Evolutionary conservation across 92 coral and sea anemone species (phyloP), one percentile per base, ranked within the genome.

Genomic region (Bergia puertoricense): DNA sequence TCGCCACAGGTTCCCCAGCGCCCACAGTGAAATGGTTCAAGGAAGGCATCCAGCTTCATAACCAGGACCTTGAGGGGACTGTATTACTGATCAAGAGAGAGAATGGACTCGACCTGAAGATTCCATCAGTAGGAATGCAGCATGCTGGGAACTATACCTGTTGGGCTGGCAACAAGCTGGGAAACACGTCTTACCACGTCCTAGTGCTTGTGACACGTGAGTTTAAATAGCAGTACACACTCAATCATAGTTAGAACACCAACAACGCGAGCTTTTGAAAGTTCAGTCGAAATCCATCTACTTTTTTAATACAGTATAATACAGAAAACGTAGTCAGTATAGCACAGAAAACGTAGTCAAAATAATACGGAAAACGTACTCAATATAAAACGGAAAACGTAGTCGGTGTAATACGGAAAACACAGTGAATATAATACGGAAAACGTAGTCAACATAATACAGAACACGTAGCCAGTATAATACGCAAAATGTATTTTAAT

Each of bases 81-180:
- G 20, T 84, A 71, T 4, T n/a, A 23, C 6, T 84, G 87, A 71
- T 3, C 15, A 46, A 71, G 8, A 71, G 67, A 50, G 77, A 18
- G 74, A 84, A 84, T 71, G 87, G 87, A 1, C 66, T 84, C 45
- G 68, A 84, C 37, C n/a, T 84, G 45, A 44, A 46, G 46, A 84
- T 84, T 37, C 79, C 22, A 41, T 45, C 79, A 0, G 78, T 84
- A 13, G 67, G 44, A 84, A 71, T 15, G 65, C 46, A 46, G 78
- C 87, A 84, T 69, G 87, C 66, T 46, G 87, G 87, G 42, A 84
- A 84, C 44, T 84, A 84, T 44, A 84, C 87, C 5, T 84, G 87
- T 15, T 50, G 77, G 87, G 87, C 78, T 39, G 67, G 65, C 36
- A 84, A 84, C 77, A 48, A 71, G 6, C 36, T 71, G 16, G 78